These are phyloP conservation scores for Leucophenga maculata DNA, from an alignment of 2,888 invertebrate species.

Conservation along the genomic window DNA sequence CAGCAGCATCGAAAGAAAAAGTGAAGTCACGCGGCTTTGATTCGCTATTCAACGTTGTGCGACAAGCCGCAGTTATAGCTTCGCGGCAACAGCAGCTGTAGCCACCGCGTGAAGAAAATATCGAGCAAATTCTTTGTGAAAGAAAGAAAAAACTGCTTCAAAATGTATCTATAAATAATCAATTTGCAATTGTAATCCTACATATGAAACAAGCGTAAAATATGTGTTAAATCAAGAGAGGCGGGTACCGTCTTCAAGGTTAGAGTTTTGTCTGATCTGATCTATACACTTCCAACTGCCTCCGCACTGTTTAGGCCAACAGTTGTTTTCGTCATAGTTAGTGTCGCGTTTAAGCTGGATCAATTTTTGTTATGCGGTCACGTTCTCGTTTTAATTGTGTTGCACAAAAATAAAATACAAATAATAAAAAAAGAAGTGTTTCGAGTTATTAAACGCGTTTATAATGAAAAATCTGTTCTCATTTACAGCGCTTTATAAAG, in stretches of 20 bases:
- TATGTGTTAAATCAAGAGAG: constrained; percentile 42
- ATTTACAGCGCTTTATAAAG: neutral
- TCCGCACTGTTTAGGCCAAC: neutral
- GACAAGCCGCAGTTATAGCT: constrained; percentile 20
- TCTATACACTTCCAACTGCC: neutral
- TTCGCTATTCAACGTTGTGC: too few relatives aligned
- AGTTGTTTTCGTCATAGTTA: neutral
- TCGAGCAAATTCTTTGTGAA: constrained; percentile 20
- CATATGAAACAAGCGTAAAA: neutral
- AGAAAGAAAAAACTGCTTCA: neutral
- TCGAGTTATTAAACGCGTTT: neutral
- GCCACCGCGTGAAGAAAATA: constrained; percentile 18
- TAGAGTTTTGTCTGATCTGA: constrained; percentile 46
- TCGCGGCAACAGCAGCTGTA: constrained; percentile 29
- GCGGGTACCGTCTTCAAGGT: constrained; percentile 57
- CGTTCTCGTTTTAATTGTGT: neutral
- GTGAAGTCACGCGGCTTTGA: constrained; percentile 46
- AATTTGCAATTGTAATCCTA: constrained; percentile 34
- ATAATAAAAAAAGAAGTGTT: too few relatives aligned
- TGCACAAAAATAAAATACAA: neutral
- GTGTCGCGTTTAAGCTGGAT: constrained; percentile 1
- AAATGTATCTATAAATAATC: constrained; percentile 33
- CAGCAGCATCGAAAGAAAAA: constrained; percentile 3
- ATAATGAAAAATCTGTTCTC: neutral
- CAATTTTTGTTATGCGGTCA: neutral